A percentile compares a stretch with the other conserved stretches of the same genome.
Conservation (phyloP, 2,888 invertebrate genomes). For the Sarcophaga caerulescens region DNA sequence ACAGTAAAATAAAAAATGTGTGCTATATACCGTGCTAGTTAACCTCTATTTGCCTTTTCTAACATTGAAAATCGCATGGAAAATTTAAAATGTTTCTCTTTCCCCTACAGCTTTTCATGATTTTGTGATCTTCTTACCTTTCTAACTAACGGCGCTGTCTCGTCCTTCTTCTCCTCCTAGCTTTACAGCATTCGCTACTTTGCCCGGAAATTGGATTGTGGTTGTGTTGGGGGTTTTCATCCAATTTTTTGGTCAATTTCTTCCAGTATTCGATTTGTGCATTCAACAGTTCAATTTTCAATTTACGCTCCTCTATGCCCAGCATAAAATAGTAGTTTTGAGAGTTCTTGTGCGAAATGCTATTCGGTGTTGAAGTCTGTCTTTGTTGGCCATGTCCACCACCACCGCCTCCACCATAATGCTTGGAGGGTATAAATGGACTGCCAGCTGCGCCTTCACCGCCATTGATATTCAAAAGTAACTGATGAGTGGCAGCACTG, state of each 20-base stretch:
- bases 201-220: constrained; percentile 78
- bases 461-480: constrained; percentile 60
- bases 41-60: too few relatives aligned
- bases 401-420: constrained; percentile 13
- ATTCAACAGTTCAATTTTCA: constrained; percentile 79
- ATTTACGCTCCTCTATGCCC: constrained; percentile 79
- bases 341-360: constrained; percentile 57
- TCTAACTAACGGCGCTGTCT: constrained; percentile 42
- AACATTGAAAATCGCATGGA: too few relatives aligned
- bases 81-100: neutral
- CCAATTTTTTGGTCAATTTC: constrained; percentile 79
- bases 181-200: constrained; percentile 75
- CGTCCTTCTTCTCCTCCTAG: constrained; percentile 75
- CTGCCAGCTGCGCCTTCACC: constrained; percentile 19
- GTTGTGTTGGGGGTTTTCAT: constrained; percentile 74
- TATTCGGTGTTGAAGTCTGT: constrained; percentile 61
- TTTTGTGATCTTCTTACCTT: neutral
- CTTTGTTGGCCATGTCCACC: constrained; percentile 67
- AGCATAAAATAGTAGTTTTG: constrained; percentile 77
- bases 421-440: constrained; percentile 58
- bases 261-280: constrained; percentile 81
- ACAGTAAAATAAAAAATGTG: too few relatives aligned
- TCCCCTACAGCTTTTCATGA: neutral
- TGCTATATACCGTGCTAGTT: too few relatives aligned
- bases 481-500: constrained; percentile 63